Evolutionary conservation across 2,113 vertebrate genomes (phyloP).

Genomic region (Crotophaga sulcirostris): DNA sequence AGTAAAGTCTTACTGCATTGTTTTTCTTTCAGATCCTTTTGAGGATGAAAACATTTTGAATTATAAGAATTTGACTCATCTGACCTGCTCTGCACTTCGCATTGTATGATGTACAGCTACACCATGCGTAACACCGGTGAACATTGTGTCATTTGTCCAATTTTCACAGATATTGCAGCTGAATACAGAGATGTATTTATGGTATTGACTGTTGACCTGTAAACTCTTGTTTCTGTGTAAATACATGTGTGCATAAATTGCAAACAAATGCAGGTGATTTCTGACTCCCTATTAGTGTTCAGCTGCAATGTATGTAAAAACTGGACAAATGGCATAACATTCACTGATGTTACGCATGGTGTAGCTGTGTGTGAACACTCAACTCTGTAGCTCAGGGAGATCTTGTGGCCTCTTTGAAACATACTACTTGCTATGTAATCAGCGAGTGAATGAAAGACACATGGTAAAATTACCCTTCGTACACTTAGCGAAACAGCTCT

Average conservation of each 20-base stretch:
- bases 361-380: not conserved
- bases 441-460: not conserved
- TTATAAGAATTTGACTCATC: not conserved
- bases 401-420: not conserved
- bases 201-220: not conserved
- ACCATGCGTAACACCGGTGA: not conserved
- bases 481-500: accelerated
- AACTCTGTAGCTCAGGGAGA: not conserved
- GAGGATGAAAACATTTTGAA: not conserved
- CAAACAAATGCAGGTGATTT: not conserved
- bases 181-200: slow-evolving; percentile 1
- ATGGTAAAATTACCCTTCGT: not conserved
- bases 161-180: not conserved
- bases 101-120: not conserved
- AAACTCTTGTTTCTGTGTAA: not conserved
- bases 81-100: not conserved
- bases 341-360: not conserved
- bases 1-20: not conserved
- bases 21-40: not conserved
- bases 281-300: not conserved
- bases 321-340: not conserved
- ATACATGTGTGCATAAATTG: not conserved
- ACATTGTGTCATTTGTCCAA: not conserved
- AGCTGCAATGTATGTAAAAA: not conserved
- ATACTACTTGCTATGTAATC: not conserved